phyloP scores from a whole-genome alignment of 2,888 invertebrate genomes.

The Plagiodera versicolora region DNA sequence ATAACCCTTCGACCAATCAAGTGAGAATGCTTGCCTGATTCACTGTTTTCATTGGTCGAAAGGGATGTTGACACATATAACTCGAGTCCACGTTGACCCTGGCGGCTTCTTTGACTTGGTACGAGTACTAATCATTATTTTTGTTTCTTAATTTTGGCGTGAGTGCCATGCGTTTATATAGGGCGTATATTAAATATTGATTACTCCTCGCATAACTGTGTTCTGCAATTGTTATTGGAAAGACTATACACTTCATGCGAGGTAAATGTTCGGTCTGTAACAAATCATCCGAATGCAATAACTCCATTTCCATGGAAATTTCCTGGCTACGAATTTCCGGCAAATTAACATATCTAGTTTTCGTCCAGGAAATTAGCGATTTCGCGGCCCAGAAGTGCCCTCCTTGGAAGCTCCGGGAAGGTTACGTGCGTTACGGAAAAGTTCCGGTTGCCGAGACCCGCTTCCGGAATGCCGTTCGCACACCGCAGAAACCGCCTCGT shows the following conservation, averaged over 20 bases:
- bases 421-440: constrained; percentile 26
- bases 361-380: constrained; percentile 3
- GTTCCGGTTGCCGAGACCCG: constrained; percentile 23
- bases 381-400: constrained; percentile 10
- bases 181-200: too few species aligned
- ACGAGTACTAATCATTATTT: too few species aligned
- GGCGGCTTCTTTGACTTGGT: too few species aligned
- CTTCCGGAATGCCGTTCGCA: constrained; percentile 19
- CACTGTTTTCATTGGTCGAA: too few species aligned
- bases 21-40: too few species aligned
- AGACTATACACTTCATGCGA: background rate
- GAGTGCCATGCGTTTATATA: too few species aligned
- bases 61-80: too few species aligned
- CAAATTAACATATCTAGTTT: background rate
- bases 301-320: background rate
- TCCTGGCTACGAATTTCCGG: background rate
- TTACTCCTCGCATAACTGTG: too few species aligned
- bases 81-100: too few species aligned
- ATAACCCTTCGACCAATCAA: too few species aligned
- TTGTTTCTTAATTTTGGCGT: too few species aligned
- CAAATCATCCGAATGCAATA: background rate
- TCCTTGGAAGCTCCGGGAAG: constrained; percentile 13
- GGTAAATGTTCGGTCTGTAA: background rate
- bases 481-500: constrained; percentile 18
- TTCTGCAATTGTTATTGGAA: too few species aligned